Evolutionary conservation across 1,140 invertebrate species (phyloP).

Genomic region (Drosophila pectinifera): DNA sequence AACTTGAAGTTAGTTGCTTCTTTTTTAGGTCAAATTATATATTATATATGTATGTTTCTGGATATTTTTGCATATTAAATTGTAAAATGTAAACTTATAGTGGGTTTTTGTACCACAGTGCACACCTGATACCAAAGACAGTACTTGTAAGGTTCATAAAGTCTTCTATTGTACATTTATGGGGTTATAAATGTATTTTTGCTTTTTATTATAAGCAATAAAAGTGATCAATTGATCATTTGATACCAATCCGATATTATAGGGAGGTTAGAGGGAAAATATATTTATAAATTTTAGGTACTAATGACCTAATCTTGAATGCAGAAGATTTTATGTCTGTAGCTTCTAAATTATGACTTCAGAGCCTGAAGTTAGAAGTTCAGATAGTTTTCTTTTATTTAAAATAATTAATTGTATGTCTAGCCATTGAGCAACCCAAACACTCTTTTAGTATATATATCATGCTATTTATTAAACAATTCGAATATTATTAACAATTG

Average conservation of each 20-base stretch:
- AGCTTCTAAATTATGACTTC: not conserved
- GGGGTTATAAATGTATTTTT: constrained; percentile 8
- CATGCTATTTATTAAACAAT: constrained; percentile 83
- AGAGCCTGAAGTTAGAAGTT: too few species aligned
- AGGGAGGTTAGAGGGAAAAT: not conserved
- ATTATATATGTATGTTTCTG: not conserved
- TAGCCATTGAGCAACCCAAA: not conserved
- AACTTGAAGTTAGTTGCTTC: not conserved
- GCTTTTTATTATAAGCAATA: not conserved
- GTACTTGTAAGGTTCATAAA: constrained; percentile 23
- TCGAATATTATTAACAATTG: constrained; percentile 82
- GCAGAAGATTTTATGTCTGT: not conserved
- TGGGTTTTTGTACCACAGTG: constrained; percentile 15
- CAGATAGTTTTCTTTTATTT: too few species aligned
- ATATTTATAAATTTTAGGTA: too few species aligned
- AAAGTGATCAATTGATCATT: constrained; percentile 1
- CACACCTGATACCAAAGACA: constrained; percentile 38
- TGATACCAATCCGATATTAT: not conserved
- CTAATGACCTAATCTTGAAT: too few species aligned
- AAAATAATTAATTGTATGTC: too few species aligned
- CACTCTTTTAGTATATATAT: constrained; percentile 60
- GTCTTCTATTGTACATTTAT: constrained; percentile 17
- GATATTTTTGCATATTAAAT: too few species aligned
- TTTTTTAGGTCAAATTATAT: not conserved
- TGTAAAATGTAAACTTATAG: not conserved